A percentile compares a stretch with the other conserved stretches of the same genome.
Conservation (phyloP, 1,140 invertebrate species). For the Heliothis subflexa region DNA sequence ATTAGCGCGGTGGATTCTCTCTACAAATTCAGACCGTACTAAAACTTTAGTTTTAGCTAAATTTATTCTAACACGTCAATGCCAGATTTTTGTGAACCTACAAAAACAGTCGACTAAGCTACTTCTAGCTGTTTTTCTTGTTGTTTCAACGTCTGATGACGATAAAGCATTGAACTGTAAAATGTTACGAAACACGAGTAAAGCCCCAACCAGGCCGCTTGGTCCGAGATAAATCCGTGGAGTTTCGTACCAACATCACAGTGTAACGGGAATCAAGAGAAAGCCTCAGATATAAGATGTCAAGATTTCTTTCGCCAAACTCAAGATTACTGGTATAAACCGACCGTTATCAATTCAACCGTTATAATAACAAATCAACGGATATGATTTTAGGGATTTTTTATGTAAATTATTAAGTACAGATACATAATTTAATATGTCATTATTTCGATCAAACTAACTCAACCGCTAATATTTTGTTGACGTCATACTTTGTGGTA, state of each 20-base stretch:
- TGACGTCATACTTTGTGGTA: too few species aligned
- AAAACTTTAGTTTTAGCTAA: too few species aligned
- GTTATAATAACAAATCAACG: slow-evolving; percentile 34
- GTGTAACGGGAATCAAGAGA: slow-evolving; percentile 45
- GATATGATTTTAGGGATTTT: slow-evolving; percentile 14
- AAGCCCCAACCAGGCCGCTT: slow-evolving; percentile 24
- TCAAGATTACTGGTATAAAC: slow-evolving; percentile 16
- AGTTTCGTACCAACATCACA: slow-evolving; percentile 17
- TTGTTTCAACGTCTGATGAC: slow-evolving; percentile 26
- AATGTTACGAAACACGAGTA: slow-evolving; percentile 36
- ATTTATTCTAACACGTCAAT: neutral
- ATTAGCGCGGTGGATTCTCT: too few species aligned
- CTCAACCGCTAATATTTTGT: too few species aligned
- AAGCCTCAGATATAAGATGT: slow-evolving; percentile 32
- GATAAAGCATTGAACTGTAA: slow-evolving; percentile 23
- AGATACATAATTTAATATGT: too few species aligned
- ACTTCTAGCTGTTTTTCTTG: slow-evolving; percentile 13
- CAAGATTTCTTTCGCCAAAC: slow-evolving; percentile 25
- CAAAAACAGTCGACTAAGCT: slow-evolving; percentile 12
- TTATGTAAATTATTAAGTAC: neutral
- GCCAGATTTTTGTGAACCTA: neutral
- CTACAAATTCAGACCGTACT: too few species aligned
- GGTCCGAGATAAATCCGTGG: slow-evolving; percentile 37
- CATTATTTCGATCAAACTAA: too few species aligned
- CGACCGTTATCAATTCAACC: slow-evolving; percentile 34